Base-by-base conservation (phyloP, 2,888 invertebrate species). In the Galeopsomyia nigrocyanea region DNA sequence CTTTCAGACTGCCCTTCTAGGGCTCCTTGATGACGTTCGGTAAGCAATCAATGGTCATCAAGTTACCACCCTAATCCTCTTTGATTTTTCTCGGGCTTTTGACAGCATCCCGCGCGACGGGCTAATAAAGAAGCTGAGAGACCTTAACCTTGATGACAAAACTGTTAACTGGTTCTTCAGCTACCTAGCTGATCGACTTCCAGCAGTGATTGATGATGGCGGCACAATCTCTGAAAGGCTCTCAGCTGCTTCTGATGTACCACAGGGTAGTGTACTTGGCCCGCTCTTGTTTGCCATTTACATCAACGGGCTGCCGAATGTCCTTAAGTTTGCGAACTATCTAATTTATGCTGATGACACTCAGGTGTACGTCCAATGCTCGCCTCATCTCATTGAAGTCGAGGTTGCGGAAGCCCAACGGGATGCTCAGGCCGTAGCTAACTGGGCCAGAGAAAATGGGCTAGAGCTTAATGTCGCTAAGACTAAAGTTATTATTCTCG, bases 61-160 rank as follows among this genome's bases (percentile, higher is more conserved):
- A 31, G n/a, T 58, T n/a, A 58, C 31, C n/a, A 3, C 39, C n/a
- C n/a, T 58, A 3, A 10, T 58, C 5, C 39, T 39, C 17, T 58
- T 58, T n/a, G 58, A 58, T n/a, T 58, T 58, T 39, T 16, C 16
- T 6, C 26, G 39, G n/a, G 58, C 58, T 3, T 58, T 58, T 58
- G 58, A 58, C 39, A 7, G 10, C 10, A 16, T 58, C 16, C 9
- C 31, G 6, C 58, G 39, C 17, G 39, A 16, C 10, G 3, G 10
- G 39, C 39, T 39, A 3, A 3, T 58, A 16, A 17, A 39, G 3
- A 58, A 58, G 17, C 58, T 58, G 3, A 14, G 31, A 6, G 7
- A 16, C 3, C 16, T 58, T n/a, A n/a, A n/a, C 9, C 3, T 26
- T n/a, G 26, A 31, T 7, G n/a, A 39, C 13, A 16, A 39, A 16